These are phyloP conservation scores for Cephus spinipes DNA, from an alignment of 2,888 invertebrate genomes.

Conservation along the genomic window DNA sequence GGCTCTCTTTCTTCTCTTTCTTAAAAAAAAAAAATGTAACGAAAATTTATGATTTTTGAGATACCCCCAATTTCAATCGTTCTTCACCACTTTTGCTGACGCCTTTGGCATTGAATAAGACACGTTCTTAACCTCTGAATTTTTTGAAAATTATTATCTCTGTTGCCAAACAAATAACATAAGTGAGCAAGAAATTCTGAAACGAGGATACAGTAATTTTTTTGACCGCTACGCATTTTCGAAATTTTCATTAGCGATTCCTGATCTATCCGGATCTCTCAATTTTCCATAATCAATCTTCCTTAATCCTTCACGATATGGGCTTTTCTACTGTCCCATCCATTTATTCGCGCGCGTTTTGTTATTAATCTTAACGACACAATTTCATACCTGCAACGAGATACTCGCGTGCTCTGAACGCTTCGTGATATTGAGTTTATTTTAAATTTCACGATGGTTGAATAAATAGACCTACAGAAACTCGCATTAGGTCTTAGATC, in stretches of 20 bases:
- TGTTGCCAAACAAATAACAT: background rate
- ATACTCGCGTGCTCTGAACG: background rate
- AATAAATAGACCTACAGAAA: background rate
- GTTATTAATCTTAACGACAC: background rate
- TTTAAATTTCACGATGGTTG: background rate
- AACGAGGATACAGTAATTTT: background rate
- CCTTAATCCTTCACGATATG: background rate
- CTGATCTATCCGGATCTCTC: background rate
- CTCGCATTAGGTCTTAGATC: background rate
- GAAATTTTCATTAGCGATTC: background rate
- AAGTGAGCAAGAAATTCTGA: background rate
- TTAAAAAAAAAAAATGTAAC: constrained; percentile 26
- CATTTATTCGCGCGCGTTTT: background rate
- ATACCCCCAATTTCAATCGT: background rate
- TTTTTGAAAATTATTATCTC: background rate
- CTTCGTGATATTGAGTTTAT: background rate
- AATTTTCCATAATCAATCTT: background rate
- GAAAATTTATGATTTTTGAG: background rate
- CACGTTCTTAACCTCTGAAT: background rate
- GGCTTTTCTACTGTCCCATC: background rate
- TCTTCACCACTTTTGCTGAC: background rate
- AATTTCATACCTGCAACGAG: background rate
- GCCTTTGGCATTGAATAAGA: background rate
- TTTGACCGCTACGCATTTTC: background rate
- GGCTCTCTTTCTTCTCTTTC: constrained; percentile 13